Evolutionary conservation across 2,113 vertebrate species (phyloP).

Genomic region (Lepidothrix coronata): DNA sequence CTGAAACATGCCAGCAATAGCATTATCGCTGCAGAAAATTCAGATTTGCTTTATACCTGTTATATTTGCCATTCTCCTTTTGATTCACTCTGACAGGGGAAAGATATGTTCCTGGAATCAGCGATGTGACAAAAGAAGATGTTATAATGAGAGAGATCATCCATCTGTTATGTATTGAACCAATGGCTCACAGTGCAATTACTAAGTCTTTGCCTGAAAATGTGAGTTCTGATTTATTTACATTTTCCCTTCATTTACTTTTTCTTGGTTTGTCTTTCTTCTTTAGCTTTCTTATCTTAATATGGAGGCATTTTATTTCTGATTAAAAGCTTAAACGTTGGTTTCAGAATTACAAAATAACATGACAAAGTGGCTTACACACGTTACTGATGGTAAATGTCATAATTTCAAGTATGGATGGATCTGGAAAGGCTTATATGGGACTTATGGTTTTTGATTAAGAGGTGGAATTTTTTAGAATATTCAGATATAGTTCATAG

Average conservation of each 20-base stretch:
- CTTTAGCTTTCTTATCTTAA: not conserved
- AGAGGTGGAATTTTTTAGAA: not conserved
- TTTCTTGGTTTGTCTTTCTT: not conserved
- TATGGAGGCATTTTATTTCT: not conserved
- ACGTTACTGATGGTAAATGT: not conserved
- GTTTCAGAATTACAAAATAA: not conserved
- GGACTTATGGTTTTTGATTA: not conserved
- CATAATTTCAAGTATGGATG: not conserved
- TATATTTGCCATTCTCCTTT: not conserved
- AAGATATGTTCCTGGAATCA: constrained; percentile 91
- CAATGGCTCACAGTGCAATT: constrained; percentile 96
- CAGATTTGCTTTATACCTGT: not conserved
- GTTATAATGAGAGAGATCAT: constrained; percentile 93
- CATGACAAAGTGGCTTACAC: not conserved
- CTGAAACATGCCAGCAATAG: not conserved
- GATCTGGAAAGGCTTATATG: not conserved
- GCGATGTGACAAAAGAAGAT: constrained; percentile 90
- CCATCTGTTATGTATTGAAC: constrained; percentile 94
- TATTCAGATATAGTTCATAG: not conserved
- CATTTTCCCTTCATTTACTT: not conserved
- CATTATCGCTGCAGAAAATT: not conserved
- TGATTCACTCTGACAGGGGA: constrained; percentile 80
- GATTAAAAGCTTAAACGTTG: not conserved
- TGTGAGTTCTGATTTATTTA: constrained; percentile 72
- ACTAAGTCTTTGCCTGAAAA: constrained; percentile 92